Conservation (phyloP, 2,113 vertebrate genomes). For the Trochalopteron elliotii region DNA sequence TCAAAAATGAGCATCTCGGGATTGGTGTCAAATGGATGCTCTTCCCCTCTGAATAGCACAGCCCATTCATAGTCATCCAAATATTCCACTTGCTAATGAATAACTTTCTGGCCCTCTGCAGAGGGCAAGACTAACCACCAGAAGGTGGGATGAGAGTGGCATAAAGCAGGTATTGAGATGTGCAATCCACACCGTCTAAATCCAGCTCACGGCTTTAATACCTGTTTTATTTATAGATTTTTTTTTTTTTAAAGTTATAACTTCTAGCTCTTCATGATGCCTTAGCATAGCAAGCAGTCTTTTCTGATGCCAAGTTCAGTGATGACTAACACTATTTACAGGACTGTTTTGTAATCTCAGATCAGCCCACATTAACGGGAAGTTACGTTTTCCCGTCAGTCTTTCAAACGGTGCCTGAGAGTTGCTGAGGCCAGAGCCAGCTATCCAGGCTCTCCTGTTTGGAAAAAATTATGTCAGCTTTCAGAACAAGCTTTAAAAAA, state of each 20-base stretch:
- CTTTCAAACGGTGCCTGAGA: neutral
- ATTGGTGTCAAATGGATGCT: slow-evolving; percentile 32
- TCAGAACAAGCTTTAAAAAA: neutral
- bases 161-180: slow-evolving; percentile 31
- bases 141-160: neutral
- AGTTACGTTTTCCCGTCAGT: slow-evolving; percentile 55
- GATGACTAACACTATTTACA: slow-evolving; percentile 64
- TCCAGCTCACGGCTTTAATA: neutral
- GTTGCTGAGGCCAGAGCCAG: slow-evolving; percentile 1
- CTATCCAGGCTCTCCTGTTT: neutral
- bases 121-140: neutral
- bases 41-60: slow-evolving; percentile 17
- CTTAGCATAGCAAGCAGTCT: slow-evolving; percentile 18
- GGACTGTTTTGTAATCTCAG: slow-evolving; percentile 64
- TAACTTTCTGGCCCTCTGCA: slow-evolving; percentile 26
- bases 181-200: neutral
- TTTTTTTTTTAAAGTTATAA: neutral
- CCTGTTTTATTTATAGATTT: neutral
- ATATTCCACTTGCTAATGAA: slow-evolving; percentile 26
- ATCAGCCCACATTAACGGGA: slow-evolving; percentile 54
- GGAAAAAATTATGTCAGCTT: slow-evolving; percentile 28
- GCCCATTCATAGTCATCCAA: slow-evolving; percentile 55
- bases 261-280: neutral
- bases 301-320: slow-evolving; percentile 27
- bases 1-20: slow-evolving; percentile 26